Percentiles rank a stretch among this genome's conserved stretches.
phyloP scores from a whole-genome alignment of 2,797 vertebrate genomes.

The Sebastes taczanowskii region DNA sequence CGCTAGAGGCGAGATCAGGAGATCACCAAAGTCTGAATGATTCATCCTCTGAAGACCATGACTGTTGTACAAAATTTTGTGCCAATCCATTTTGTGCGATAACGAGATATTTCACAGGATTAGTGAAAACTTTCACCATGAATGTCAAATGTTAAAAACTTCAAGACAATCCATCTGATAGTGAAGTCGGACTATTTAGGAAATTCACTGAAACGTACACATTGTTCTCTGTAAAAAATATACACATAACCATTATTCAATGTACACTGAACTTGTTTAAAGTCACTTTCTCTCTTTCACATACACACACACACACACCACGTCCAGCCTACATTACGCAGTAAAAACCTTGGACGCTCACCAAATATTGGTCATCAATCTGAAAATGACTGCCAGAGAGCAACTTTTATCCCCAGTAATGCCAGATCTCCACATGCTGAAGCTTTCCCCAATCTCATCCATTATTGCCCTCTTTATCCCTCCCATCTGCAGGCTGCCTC shows the following conservation, averaged over 20 bases:
- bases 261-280: background rate
- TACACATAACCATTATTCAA: background rate
- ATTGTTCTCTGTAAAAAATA: background rate
- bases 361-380: conserved; percentile 64
- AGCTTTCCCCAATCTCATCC: conserved; percentile 57
- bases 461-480: conserved; percentile 62
- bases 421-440: conserved; percentile 40
- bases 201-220: background rate
- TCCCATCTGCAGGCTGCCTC: conserved; percentile 47
- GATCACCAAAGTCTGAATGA: background rate
- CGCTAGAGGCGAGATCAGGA: background rate
- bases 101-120: too few species aligned
- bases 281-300: background rate
- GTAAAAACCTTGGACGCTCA: conserved; percentile 29
- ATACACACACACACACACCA: background rate
- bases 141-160: too few species aligned
- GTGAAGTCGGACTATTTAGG: too few species aligned
- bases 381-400: conserved; percentile 59
- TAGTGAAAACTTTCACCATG: background rate
- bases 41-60: background rate
- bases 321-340: conserved; percentile 2
- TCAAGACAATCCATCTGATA: too few species aligned
- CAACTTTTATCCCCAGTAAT: conserved; percentile 58
- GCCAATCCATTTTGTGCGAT: too few species aligned
- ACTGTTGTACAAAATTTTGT: background rate